Conservation (phyloP, 1,140 invertebrate genomes). For the Cotesia glomerata region DNA sequence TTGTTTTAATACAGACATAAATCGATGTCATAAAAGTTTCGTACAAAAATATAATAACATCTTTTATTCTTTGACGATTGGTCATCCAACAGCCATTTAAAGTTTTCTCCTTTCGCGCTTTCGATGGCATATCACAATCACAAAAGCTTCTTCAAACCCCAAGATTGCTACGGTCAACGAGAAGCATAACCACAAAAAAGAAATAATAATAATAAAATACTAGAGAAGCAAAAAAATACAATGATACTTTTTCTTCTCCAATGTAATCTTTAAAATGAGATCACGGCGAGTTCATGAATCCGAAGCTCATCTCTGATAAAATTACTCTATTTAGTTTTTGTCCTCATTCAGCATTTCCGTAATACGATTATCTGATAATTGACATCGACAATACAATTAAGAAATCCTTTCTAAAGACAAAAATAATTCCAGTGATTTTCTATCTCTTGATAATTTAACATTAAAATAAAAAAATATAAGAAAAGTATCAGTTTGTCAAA, state of each 20-base stretch:
- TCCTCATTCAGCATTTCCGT: neutral
- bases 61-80: constrained; percentile 18
- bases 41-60: neutral
- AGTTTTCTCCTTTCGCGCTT: constrained; percentile 27
- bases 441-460: no score
- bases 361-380: no score
- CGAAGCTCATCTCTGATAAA: constrained; percentile 10
- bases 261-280: constrained; percentile 54
- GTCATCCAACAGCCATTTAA: constrained; percentile 50
- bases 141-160: constrained; percentile 10
- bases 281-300: constrained; percentile 50
- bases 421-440: no score
- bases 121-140: constrained; percentile 13
- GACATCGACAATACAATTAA: no score
- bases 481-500: no score
- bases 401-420: no score
- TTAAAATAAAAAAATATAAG: no score
- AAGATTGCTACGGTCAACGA: constrained; percentile 12
- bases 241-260: constrained; percentile 41
- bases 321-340: neutral
- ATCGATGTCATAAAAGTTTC: neutral
- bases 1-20: neutral
- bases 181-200: neutral
- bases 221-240: constrained; percentile 37
- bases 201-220: constrained; percentile 22